A percentile compares a stretch with the other conserved stretches of the same genome.
These are phyloP conservation scores for Eriosoma lanigerum DNA, from an alignment of 1,140 invertebrate genomes.

Conservation along the genomic window DNA sequence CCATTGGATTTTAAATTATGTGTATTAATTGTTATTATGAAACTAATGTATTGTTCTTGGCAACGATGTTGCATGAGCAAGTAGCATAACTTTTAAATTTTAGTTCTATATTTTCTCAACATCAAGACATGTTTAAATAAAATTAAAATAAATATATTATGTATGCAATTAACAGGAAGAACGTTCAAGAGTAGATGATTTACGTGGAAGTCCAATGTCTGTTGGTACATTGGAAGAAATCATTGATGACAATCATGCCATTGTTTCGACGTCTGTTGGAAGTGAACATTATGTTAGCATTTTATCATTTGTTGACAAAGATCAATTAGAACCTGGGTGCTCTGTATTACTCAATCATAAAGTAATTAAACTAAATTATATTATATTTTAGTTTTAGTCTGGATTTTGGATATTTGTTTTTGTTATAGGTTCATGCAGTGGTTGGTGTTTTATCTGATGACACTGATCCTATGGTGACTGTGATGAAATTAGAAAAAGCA, in stretches of 20 bases:
- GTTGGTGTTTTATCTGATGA: slow-evolving; percentile 98
- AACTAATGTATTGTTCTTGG: too few species aligned
- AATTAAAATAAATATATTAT: too few species aligned
- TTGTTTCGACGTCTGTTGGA: slow-evolving; percentile 98
- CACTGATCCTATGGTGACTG: slow-evolving; percentile 99
- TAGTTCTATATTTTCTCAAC: too few species aligned
- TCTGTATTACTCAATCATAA: slow-evolving; percentile 99
- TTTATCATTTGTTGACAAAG: slow-evolving; percentile 99
- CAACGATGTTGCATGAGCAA: too few species aligned
- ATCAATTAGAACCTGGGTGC: slow-evolving; percentile 98
- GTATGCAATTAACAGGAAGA: slow-evolving; percentile 69
- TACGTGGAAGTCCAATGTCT: slow-evolving; percentile 98
- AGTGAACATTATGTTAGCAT: slow-evolving; percentile 99
- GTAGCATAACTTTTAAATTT: too few species aligned
- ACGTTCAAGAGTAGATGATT: slow-evolving; percentile 94
- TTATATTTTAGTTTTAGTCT: not conserved
- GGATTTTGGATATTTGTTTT: slow-evolving; percentile 18
- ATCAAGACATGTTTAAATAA: too few species aligned
- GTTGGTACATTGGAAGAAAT: slow-evolving; percentile 99
- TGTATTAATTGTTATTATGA: too few species aligned
- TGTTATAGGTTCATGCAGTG: slow-evolving; percentile 81
- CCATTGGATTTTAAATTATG: too few species aligned
- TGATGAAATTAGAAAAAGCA: slow-evolving; percentile 99
- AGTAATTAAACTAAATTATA: slow-evolving; percentile 61
- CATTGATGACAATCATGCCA: slow-evolving; percentile 99